These are phyloP conservation scores for Donacobius atricapilla DNA, from an alignment of 2,113 vertebrate genomes.

Conservation along the genomic window DNA sequence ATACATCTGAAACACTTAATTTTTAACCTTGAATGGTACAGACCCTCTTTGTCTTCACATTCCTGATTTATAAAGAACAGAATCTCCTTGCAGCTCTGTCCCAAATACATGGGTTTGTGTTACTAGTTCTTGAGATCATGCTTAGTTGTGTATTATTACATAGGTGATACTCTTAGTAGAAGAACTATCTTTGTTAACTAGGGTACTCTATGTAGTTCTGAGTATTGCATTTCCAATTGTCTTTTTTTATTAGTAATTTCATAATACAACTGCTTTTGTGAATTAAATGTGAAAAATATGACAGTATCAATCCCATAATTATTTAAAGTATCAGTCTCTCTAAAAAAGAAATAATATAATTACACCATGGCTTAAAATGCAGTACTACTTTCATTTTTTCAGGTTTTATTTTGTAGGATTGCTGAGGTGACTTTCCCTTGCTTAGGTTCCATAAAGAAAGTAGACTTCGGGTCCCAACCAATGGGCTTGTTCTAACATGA, in stretches of 20 bases:
- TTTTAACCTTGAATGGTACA: background rate
- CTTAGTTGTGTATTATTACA: background rate
- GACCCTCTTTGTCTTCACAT: background rate
- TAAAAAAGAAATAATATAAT: background rate
- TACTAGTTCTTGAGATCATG: background rate
- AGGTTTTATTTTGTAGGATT: background rate
- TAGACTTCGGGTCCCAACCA: background rate
- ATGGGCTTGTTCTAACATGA: background rate
- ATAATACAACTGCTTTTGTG: background rate
- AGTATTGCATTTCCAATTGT: background rate
- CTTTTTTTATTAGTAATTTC: background rate
- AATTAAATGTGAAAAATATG: background rate
- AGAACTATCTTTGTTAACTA: background rate
- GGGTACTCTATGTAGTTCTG: background rate
- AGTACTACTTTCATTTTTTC: background rate
- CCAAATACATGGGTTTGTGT: background rate
- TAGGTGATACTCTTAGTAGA: background rate
- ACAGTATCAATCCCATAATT: background rate
- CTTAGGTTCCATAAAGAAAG: background rate
- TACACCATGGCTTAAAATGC: background rate
- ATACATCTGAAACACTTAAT: background rate
- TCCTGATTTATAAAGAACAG: background rate
- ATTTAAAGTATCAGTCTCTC: background rate
- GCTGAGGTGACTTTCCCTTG: background rate
- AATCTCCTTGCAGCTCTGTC: background rate